Percentiles rank a stretch among this genome's conserved stretches.
Evolutionary conservation across 2,113 vertebrate species (phyloP).

Genomic region (Psettodes erumei): DNA sequence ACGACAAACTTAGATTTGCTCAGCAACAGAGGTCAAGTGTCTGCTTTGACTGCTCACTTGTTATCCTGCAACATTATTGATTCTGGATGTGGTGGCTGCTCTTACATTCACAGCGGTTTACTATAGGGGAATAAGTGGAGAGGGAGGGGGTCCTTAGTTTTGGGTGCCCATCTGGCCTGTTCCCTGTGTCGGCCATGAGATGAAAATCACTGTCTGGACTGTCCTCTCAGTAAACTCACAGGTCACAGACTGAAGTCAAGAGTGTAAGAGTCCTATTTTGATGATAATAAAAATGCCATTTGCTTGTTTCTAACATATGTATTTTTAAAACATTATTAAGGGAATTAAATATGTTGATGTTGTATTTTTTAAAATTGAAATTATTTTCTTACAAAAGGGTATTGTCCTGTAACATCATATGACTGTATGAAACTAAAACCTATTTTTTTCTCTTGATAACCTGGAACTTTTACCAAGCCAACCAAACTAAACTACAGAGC

Average conservation of each 20-base stretch:
- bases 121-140: conserved; percentile 13
- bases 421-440: neutral
- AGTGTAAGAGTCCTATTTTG: no score
- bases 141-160: conserved; percentile 3
- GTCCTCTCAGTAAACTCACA: neutral
- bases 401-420: neutral
- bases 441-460: neutral
- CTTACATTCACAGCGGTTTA: conserved; percentile 20
- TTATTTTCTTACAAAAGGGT: neutral
- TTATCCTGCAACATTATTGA: conserved; percentile 56
- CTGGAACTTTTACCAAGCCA: neutral
- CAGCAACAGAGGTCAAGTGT: conserved; percentile 30
- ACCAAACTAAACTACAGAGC: neutral
- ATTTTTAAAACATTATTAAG: neutral
- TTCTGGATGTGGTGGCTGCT: conserved; percentile 19
- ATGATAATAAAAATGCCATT: neutral
- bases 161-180: conserved; percentile 13
- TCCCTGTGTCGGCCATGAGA: neutral
- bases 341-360: neutral
- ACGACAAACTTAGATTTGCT: conserved; percentile 32
- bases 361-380: neutral
- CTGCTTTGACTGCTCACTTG: conserved; percentile 36
- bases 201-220: neutral
- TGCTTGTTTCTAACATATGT: neutral
- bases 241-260: neutral